Conservation (phyloP, 2,888 invertebrate species). For the Furcula furcula region DNA sequence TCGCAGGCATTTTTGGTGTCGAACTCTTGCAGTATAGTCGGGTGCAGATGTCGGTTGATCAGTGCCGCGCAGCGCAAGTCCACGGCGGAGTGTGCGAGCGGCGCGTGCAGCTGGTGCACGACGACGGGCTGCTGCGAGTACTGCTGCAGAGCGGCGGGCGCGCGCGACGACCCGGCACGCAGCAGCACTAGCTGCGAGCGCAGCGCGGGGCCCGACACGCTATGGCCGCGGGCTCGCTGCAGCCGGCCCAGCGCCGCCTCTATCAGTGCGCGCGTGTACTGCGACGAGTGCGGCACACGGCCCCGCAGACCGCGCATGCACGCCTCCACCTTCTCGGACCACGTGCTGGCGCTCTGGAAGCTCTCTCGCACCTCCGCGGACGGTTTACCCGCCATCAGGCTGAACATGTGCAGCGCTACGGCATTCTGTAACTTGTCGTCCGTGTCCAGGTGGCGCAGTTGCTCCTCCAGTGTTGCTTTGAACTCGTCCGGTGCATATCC, state of each 20-base stretch:
- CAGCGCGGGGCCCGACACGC: constrained; percentile 22
- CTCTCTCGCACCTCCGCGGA: constrained; percentile 2
- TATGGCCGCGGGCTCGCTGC: constrained; percentile 22
- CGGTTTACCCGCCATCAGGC: constrained; percentile 5
- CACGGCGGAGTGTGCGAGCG: constrained; percentile 23
- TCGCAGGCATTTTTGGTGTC: constrained; percentile 34
- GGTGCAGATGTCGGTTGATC: constrained; percentile 40
- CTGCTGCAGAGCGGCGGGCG: constrained; percentile 17
- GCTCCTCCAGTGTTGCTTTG: constrained; percentile 1
- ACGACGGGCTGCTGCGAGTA: constrained; percentile 33
- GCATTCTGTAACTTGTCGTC: constrained; percentile 13
- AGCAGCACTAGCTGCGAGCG: constrained; percentile 41
- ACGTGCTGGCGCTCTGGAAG: constrained; percentile 4
- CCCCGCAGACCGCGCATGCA: constrained; percentile 34
- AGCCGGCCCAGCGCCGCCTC: constrained; percentile 39
- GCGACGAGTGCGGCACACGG: constrained; percentile 37
- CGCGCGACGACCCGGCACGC: constrained; percentile 13
- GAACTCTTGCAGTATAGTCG: constrained; percentile 28
- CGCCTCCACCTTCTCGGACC: constrained; percentile 19
- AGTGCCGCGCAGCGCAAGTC: constrained; percentile 39
- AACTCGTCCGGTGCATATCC: constrained; percentile 18
- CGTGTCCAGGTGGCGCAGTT: constrained; percentile 6
- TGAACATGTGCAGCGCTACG: constrained; percentile 11
- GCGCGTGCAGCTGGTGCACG: constrained; percentile 32
- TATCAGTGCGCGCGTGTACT: constrained; percentile 42